Base-by-base conservation (phyloP, 2,113 vertebrate species). In the Desmodus rotundus region DNA sequence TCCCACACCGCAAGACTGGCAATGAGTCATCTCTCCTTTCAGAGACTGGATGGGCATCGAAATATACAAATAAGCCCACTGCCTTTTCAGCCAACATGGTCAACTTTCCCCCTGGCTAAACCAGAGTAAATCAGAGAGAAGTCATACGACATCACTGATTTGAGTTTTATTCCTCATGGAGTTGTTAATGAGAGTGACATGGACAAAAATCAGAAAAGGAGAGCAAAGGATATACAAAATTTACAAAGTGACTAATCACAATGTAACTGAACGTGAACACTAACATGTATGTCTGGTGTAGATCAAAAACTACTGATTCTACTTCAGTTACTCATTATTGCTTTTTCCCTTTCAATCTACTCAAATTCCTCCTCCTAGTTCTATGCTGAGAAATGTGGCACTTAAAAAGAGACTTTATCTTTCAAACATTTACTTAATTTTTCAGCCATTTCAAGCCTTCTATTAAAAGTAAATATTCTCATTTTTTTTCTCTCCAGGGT, bases 111-210 rank as follows among this genome's bases (percentile, higher is more conserved):
- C 50, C 74, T 38, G 43, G 45, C 19, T 70, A 87, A 90, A 72
- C 65, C 56, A 86, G n/a, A 81, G 33, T 56, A 86, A 73, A 86
- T 63, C 89, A 76, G 22, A 95, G 26, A 90, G 43, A 77, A 96
- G 50, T 54, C 54, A 68, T 52, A 67, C n/a, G 36, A 63, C 36
- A 22, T 43, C 86, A 82, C 33, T 54, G 54, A 83, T 33, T 45
- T 31, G 16, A 81, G 31, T 89, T 94, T 87, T 47, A 87, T 87
- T 89, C 87, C 54, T 92, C 50, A 19, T 36, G 31, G 82, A 74
- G 19, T 76, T 96, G 70, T 24, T 80, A 97, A 80, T 70, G 65
- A 95, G 26, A 90, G 24, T 52, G 36, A 94, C 95, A 84, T 43
- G 31, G 7, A 58, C 47, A 73, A 86, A 72, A 73, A 38, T 67